Conservation (phyloP, 2,113 vertebrate species). For the Strix uralensis region DNA sequence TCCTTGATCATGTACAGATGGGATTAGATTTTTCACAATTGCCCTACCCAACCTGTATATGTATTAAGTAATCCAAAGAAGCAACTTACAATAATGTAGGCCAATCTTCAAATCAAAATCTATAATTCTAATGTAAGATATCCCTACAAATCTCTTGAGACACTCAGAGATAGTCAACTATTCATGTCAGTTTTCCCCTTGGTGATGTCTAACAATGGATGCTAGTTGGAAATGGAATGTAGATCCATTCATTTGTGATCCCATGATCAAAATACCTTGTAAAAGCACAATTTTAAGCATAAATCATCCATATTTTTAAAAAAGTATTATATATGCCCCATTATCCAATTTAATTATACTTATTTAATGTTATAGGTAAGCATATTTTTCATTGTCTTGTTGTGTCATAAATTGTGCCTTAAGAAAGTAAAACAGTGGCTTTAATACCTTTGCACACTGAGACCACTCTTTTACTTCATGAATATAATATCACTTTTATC, state of each 20-base stretch:
- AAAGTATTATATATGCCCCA: not conserved
- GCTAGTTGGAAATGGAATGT: not conserved
- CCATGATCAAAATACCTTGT: not conserved
- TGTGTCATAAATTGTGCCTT: not conserved
- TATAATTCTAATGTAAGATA: not conserved
- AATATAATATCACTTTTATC: not conserved
- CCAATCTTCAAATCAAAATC: not conserved
- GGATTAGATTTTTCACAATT: not conserved
- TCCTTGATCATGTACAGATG: not conserved
- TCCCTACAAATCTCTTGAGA: not conserved
- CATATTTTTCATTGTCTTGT: not conserved
- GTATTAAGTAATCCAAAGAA: not conserved
- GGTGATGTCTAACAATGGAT: not conserved
- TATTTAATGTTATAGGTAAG: not conserved
- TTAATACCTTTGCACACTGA: not conserved
- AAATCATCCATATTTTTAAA: not conserved
- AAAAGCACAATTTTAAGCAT: not conserved
- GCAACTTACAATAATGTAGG: not conserved
- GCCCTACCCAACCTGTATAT: not conserved
- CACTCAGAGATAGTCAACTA: not conserved
- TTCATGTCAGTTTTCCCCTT: not conserved
- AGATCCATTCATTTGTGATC: not conserved
- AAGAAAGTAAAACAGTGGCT: not conserved
- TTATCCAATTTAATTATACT: conserved; percentile 33
- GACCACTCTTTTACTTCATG: not conserved